phyloP scores from a whole-genome alignment of 2,113 vertebrate genomes.

The Pandion haliaetus region DNA sequence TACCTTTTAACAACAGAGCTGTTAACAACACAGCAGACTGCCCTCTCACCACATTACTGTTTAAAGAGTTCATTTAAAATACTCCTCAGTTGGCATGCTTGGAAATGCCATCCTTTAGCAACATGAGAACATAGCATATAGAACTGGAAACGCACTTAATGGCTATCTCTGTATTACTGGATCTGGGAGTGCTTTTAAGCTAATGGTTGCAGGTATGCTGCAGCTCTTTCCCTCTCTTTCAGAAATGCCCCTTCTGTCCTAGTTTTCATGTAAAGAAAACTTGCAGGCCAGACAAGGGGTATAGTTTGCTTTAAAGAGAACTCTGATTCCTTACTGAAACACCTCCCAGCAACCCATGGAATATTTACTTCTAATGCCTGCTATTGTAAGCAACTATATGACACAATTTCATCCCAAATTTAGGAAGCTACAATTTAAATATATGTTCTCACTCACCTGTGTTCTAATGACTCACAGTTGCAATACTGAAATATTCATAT shows the following conservation, averaged over 20 bases:
- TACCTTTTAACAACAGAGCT: conserved; percentile 36
- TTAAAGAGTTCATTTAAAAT: conserved; percentile 59
- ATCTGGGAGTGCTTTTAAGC: background rate
- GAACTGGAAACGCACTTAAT: background rate
- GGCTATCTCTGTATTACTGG: background rate
- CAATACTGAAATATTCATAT: background rate
- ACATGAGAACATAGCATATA: background rate
- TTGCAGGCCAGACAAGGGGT: background rate
- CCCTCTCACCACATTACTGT: background rate
- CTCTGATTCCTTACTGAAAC: background rate
- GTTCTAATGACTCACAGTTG: background rate
- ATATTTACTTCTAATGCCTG: background rate
- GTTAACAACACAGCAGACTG: conserved; percentile 47
- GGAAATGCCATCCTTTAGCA: conserved; percentile 11
- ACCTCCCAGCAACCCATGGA: background rate
- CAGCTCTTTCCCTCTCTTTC: background rate
- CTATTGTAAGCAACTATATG: background rate
- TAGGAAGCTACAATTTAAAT: background rate
- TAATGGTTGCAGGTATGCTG: background rate
- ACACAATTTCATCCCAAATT: background rate
- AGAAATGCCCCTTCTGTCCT: background rate
- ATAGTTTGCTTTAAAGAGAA: background rate
- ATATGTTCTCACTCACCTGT: background rate
- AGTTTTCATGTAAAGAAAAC: background rate
- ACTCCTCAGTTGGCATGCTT: background rate